These are phyloP conservation scores for Oriolus oriolus DNA, from an alignment of 2,113 vertebrate species.

Conservation along the genomic window DNA sequence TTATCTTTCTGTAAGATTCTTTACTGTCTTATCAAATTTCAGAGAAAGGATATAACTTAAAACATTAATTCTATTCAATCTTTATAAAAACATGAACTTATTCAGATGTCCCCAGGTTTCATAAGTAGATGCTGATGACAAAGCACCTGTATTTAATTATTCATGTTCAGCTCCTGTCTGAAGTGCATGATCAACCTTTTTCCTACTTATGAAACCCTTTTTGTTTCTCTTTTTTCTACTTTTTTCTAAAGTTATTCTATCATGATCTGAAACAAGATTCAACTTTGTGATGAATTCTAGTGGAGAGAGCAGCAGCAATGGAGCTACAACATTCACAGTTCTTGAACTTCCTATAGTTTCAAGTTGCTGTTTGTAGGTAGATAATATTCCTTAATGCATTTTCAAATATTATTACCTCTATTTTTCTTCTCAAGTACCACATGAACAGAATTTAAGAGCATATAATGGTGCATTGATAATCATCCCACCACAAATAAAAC, in stretches of 20 bases:
- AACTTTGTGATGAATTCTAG: background rate
- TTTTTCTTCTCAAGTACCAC: background rate
- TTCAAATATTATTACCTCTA: background rate
- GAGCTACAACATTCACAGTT: background rate
- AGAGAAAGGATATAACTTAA: background rate
- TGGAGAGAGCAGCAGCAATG: background rate
- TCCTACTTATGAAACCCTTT: background rate
- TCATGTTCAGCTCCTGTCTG: background rate
- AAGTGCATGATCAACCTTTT: background rate
- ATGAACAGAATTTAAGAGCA: background rate
- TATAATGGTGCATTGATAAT: background rate
- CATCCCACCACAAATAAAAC: background rate
- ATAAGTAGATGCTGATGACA: background rate
- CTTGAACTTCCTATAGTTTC: background rate
- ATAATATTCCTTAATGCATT: background rate
- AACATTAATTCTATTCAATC: background rate
- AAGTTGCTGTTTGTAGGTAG: background rate
- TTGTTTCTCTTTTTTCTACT: background rate
- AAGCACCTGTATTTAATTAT: conserved; percentile 9
- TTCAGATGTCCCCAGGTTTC: background rate
- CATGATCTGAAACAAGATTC: background rate
- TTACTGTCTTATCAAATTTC: background rate
- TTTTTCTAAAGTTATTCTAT: background rate
- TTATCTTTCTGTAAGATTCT: background rate
- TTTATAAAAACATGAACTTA: background rate